A percentile compares a stretch with the other conserved stretches of the same genome.
Evolutionary conservation across 2,113 vertebrate species (phyloP).

Genomic region (Ivindomyrus marchei): DNA sequence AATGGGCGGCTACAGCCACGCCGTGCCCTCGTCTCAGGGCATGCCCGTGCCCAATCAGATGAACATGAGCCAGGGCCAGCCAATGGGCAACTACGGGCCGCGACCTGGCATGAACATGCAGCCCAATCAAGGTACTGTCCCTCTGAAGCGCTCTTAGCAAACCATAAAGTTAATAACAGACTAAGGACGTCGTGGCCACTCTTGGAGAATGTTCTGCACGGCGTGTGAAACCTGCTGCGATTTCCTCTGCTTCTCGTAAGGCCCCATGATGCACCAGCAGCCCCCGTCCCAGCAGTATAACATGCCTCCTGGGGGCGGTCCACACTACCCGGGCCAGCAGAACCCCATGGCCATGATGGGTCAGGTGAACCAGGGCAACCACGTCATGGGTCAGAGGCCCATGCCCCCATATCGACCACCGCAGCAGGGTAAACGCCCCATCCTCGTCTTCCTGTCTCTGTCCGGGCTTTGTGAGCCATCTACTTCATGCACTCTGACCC

Average conservation of each 20-base stretch:
- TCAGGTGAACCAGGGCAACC: slow-evolving; percentile 90
- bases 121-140: slow-evolving; percentile 80
- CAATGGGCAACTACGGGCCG: slow-evolving; percentile 89
- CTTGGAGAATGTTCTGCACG: background rate
- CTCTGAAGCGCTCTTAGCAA: background rate
- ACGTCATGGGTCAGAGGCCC: slow-evolving; percentile 94
- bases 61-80: slow-evolving; percentile 92
- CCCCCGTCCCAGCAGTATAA: slow-evolving; percentile 91
- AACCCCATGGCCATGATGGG: slow-evolving; percentile 95
- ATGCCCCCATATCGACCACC: slow-evolving; percentile 96
- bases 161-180: background rate
- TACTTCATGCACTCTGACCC: background rate
- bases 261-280: slow-evolving; percentile 97
- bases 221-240: background rate
- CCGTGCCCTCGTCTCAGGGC: slow-evolving; percentile 85
- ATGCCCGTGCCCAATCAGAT: slow-evolving; percentile 91
- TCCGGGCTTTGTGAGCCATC: background rate
- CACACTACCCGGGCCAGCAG: slow-evolving; percentile 97
- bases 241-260: slow-evolving; percentile 48
- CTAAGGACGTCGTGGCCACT: background rate
- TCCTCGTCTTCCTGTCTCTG: slow-evolving; percentile 31
- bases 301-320: slow-evolving; percentile 86
- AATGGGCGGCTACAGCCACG: slow-evolving; percentile 92
- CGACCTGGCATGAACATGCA: slow-evolving; percentile 97
- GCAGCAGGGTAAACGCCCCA: slow-evolving; percentile 80